These are phyloP conservation scores for Petrocephalus zakoni DNA, from an alignment of 2,113 vertebrate genomes.

Conservation along the genomic window DNA sequence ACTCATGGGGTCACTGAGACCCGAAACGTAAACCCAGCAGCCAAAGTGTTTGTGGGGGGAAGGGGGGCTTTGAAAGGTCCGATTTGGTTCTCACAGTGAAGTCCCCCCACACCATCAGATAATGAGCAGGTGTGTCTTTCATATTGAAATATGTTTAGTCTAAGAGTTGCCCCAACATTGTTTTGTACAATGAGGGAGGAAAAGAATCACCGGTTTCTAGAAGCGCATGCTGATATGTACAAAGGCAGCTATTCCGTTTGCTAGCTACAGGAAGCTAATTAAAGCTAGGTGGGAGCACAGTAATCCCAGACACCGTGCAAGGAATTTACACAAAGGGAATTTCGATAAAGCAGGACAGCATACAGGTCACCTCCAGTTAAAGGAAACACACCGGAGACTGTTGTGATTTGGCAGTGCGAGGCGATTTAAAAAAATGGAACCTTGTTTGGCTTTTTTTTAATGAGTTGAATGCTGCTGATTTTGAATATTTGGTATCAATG, in stretches of 20 bases:
- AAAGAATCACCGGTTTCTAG: slow-evolving; percentile 29
- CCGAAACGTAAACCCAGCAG: slow-evolving; percentile 63
- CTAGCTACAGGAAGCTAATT: neutral
- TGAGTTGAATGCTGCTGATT: neutral
- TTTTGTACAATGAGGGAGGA: slow-evolving; percentile 55
- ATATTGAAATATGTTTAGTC: slow-evolving; percentile 79
- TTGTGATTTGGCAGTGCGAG: neutral
- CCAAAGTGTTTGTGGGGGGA: slow-evolving; percentile 40
- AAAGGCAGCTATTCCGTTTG: slow-evolving; percentile 12
- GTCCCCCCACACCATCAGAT: slow-evolving; percentile 65
- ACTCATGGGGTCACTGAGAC: slow-evolving; percentile 49
- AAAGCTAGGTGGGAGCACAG: slow-evolving; percentile 1
- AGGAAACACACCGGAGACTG: neutral
- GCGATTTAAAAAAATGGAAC: neutral
- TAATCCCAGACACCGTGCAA: neutral
- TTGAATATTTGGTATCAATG: neutral
- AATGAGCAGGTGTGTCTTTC: slow-evolving; percentile 79
- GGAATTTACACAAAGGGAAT: neutral
- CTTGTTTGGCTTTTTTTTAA: neutral
- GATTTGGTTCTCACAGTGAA: slow-evolving; percentile 54
- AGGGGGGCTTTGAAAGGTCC: slow-evolving; percentile 43
- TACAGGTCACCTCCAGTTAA: neutral
- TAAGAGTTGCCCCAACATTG: slow-evolving; percentile 53
- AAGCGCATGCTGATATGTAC: slow-evolving; percentile 40
- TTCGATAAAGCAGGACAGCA: neutral